Base-by-base conservation (phyloP, 2,888 invertebrate genomes). In the Cephus pulcher region DNA sequence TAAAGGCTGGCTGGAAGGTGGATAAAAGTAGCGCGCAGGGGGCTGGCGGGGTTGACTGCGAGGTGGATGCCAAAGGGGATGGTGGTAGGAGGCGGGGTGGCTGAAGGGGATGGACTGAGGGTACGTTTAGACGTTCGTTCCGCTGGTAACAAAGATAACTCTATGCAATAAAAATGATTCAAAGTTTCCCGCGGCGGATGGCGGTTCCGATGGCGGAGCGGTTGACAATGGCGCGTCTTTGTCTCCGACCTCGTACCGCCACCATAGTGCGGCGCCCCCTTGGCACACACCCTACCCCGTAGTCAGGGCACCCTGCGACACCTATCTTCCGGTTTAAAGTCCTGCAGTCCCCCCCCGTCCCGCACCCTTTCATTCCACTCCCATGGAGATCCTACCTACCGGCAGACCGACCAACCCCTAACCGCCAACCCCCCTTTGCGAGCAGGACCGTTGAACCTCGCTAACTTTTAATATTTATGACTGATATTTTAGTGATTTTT, bases 91-190 rank as follows among this genome's bases (percentile, higher is more conserved):
- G 79, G 68, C 74, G 80, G 83, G 83, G 82, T 79, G 85, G 40
- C 40, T 81, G 74, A 82, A 84, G 82, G 83, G 83, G 84, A 82
- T 83, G 84, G 86, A 82, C 86, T 86, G 84, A 88, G 89, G 87
- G 87, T 89, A 87, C 89, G 90, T 90, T 91, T 90, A 91, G 90
- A 91, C 89, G 90, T 90, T 90, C 90, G 89, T 89, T 88, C 89
- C 90, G 90, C 88, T 88, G 89, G 88, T 91, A 91, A 91, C 91
- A 91, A 91, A 91, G 91, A 91, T 91, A 91, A 91, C 91, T 91
- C 91, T 90, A 90, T 91, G 91, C 91, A 91, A 91, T 91, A 91
- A 91, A 91, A 91, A 91, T 91, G 91, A 91, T 91, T 91, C 91
- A 91, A 91, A 91, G 91, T 91, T 91, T 91, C 91, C 91, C 91